Conservation (phyloP, 2,797 vertebrate species). For the Hippoglossus hippoglossus region DNA sequence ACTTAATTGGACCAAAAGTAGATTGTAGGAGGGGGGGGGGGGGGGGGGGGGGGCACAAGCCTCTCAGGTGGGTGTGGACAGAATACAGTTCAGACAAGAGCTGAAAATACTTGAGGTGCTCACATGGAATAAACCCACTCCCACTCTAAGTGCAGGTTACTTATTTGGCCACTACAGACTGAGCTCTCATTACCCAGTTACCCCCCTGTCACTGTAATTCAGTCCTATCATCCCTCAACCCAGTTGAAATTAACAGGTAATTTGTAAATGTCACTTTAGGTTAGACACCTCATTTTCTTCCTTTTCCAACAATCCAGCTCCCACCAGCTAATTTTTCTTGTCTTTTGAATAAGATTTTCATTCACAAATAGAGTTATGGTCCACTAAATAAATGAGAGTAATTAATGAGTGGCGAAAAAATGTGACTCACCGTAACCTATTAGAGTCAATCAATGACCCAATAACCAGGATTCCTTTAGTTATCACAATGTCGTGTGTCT, state of each 20-base stretch:
- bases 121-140: conserved; percentile 75
- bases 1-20: conserved; percentile 72
- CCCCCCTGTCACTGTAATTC: conserved; percentile 96
- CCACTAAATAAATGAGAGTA: conserved; percentile 98
- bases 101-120: conserved; percentile 63
- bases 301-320: conserved; percentile 93
- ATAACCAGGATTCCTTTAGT: conserved; percentile 91
- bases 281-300: conserved; percentile 99
- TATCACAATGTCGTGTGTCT: conserved; percentile 82
- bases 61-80: conserved; percentile 74
- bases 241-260: conserved; percentile 99
- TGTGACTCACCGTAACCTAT: conserved; percentile 87
- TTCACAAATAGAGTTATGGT: conserved; percentile 99
- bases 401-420: conserved; percentile 90
- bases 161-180: conserved; percentile 90
- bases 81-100: conserved; percentile 54
- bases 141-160: conserved; percentile 82
- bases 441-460: conserved; percentile 95
- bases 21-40: conserved; percentile 56
- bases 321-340: conserved; percentile 94
- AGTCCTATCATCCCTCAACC: conserved; percentile 98
- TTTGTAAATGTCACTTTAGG: conserved; percentile 99
- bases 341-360: conserved; percentile 98
- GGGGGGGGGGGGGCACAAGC: conserved; percentile 41
- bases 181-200: conserved; percentile 91